Conservation (phyloP, 2,113 vertebrate genomes). For the Picathartes gymnocephalus region DNA sequence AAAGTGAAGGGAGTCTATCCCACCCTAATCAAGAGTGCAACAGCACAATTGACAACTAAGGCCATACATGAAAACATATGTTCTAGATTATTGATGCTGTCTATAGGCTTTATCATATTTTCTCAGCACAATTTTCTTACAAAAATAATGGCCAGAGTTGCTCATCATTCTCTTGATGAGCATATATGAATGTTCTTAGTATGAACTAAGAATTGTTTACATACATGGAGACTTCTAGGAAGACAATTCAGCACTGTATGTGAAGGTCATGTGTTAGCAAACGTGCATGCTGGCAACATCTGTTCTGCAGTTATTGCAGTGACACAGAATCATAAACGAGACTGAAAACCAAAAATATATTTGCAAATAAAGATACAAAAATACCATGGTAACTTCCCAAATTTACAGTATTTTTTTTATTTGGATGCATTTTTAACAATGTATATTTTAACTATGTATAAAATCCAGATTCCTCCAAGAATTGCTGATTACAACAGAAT, state of each 20-base stretch:
- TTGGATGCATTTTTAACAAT: neutral
- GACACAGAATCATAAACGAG: neutral
- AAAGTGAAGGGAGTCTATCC: neutral
- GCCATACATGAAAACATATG: neutral
- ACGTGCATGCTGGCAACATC: neutral
- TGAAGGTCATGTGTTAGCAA: neutral
- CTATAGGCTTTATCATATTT: neutral
- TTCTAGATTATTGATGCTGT: neutral
- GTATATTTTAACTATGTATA: no score
- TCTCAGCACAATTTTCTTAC: neutral
- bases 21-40: neutral
- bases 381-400: neutral
- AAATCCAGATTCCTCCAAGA: neutral
- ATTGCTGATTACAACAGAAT: neutral
- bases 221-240: neutral
- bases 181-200: neutral
- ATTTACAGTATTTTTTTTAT: neutral
- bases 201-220: neutral
- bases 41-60: neutral
- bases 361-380: neutral
- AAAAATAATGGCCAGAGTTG: neutral
- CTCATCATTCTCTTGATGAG: neutral
- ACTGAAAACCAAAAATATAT: neutral
- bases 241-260: neutral
- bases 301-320: neutral